Conservation (phyloP, 2,888 invertebrate genomes). For the Polia nebulosa region DNA sequence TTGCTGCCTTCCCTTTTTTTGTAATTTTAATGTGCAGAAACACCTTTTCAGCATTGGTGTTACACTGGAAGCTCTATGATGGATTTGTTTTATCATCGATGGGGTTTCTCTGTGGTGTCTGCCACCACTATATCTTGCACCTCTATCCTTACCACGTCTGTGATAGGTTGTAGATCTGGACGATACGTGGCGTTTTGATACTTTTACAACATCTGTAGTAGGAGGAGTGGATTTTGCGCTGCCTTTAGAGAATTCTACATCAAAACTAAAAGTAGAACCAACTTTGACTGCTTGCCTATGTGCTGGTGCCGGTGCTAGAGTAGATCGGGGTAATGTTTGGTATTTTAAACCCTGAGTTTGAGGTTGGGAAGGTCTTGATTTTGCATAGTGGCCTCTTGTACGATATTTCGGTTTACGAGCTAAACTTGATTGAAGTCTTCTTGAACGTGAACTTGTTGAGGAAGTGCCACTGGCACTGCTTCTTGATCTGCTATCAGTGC, state of each 20-base stretch:
- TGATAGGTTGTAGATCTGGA: conserved; percentile 34
- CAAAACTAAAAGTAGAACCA: conserved; percentile 70
- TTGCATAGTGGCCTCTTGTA: neutral
- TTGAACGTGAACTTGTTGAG: conserved; percentile 2
- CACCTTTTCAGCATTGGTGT: conserved; percentile 69
- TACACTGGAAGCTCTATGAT: conserved; percentile 55
- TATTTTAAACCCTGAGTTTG: conserved; percentile 56
- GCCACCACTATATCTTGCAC: conserved; percentile 31
- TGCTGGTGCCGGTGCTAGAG: neutral
- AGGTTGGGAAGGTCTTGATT: conserved; percentile 1
- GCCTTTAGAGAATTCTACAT: conserved; percentile 71
- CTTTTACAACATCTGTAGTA: conserved; percentile 11
- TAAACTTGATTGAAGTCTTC: conserved; percentile 27
- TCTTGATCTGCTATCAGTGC: conserved; percentile 55
- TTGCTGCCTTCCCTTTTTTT: conserved; percentile 60
- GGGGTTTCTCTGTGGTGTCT: conserved; percentile 47
- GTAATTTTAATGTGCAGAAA: conserved; percentile 71
- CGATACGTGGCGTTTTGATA: conserved; percentile 22
- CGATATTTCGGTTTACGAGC: conserved; percentile 6
- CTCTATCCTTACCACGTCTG: conserved; percentile 40
- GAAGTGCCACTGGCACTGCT: conserved; percentile 27
- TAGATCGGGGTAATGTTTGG: conserved; percentile 46
- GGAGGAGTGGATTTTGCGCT: conserved; percentile 28
- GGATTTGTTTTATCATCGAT: conserved; percentile 49
- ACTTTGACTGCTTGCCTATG: conserved; percentile 64